Conservation (phyloP, 2,113 vertebrate species). For the Balaenoptera acutorostrata region DNA sequence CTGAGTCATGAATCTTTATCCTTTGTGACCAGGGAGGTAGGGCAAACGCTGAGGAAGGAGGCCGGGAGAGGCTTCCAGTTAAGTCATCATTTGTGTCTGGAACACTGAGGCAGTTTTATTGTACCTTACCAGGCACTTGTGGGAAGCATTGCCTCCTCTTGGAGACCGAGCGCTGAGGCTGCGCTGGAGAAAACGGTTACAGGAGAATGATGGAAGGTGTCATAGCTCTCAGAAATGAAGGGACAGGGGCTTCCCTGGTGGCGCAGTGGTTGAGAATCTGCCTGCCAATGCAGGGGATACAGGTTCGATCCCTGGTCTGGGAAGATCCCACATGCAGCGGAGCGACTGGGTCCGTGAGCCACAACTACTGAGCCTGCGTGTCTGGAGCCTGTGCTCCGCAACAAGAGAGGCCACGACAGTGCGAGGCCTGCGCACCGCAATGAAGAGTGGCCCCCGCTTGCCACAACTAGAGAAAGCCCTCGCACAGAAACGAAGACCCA, state of each 20-base stretch:
- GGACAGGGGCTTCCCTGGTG: not conserved
- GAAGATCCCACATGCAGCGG: no score
- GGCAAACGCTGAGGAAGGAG: constrained; percentile 25
- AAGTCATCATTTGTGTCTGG: constrained; percentile 51
- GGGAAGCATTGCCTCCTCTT: constrained; percentile 36
- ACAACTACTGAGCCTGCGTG: no score
- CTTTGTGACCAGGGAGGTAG: constrained; percentile 12
- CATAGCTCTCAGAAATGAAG: constrained; percentile 42
- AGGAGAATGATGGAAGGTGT: constrained; percentile 24
- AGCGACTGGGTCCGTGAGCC: no score
- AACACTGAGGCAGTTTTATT: constrained; percentile 50
- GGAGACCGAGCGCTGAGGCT: not conserved
- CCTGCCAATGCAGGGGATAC: no score
- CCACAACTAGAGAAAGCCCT: no score
- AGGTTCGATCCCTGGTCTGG: no score
- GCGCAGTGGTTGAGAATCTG: no score
- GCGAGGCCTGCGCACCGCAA: no score
- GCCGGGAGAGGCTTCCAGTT: not conserved
- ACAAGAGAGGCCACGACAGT: no score
- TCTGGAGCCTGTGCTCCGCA: no score
- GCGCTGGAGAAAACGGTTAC: constrained; percentile 25
- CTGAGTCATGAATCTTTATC: constrained; percentile 36
- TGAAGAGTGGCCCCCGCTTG: no score
- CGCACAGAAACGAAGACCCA: no score
- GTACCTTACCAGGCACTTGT: constrained; percentile 21